These are phyloP conservation scores for Falco punctatus DNA, from an alignment of 2,113 vertebrate species.

Conservation along the genomic window DNA sequence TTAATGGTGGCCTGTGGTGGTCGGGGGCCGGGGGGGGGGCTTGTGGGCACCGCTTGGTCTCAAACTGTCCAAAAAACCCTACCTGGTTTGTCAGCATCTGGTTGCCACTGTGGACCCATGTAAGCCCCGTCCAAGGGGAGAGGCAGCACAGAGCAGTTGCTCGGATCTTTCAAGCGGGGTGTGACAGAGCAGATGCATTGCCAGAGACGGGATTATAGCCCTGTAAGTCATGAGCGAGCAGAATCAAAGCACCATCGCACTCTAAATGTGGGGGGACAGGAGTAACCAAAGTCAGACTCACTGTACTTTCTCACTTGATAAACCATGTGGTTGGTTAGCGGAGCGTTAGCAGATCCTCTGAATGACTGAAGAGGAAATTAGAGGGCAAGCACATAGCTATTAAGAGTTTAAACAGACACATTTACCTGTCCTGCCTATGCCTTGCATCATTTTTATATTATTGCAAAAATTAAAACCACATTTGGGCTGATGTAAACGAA, in stretches of 20 bases:
- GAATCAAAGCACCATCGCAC: background rate
- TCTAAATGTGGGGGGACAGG: background rate
- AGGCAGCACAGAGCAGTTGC: background rate
- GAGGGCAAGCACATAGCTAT: background rate
- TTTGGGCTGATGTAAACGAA: background rate
- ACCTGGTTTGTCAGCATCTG: background rate
- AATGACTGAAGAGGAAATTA: background rate
- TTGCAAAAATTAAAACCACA: background rate
- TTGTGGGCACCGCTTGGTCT: background rate
- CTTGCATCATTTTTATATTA: background rate
- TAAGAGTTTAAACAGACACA: background rate
- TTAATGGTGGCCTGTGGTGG: fast-evolving
- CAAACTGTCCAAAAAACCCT: fast-evolving
- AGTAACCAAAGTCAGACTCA: background rate
- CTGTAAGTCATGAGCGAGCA: background rate
- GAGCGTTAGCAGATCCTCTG: background rate
- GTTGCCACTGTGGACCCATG: fast-evolving
- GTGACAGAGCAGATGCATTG: background rate
- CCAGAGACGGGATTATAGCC: background rate
- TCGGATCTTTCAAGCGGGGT: background rate
- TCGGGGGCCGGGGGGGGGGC: no score
- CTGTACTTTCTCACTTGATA: background rate
- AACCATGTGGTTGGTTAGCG: background rate
- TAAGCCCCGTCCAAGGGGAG: fast-evolving
- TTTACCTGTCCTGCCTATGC: background rate